These are phyloP conservation scores for Sebastes nivosus DNA, from an alignment of 2,797 vertebrate species.

Conservation along the genomic window DNA sequence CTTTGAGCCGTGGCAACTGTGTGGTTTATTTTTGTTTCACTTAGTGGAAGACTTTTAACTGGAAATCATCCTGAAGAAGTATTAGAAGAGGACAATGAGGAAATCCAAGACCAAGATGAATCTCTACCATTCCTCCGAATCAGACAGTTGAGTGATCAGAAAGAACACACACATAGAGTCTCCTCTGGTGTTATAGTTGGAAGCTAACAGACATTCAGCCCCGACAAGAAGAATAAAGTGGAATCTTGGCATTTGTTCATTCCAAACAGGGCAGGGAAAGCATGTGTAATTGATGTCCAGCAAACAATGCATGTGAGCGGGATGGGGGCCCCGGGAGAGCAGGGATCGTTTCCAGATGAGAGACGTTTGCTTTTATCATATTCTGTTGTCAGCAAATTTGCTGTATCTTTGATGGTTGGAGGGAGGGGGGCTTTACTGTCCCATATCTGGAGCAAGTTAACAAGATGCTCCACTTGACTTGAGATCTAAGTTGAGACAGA, in stretches of 20 bases:
- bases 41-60: neutral
- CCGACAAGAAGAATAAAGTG: constrained; percentile 44
- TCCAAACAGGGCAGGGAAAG: constrained; percentile 60
- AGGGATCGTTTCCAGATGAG: constrained; percentile 73
- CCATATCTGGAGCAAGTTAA: constrained; percentile 54
- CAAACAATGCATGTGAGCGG: constrained; percentile 55
- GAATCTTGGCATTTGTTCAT: constrained; percentile 66
- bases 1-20: neutral
- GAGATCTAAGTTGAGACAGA: constrained; percentile 54
- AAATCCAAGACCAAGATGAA: neutral
- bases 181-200: constrained; percentile 59
- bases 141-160: neutral
- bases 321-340: constrained; percentile 2
- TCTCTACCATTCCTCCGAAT: neutral
- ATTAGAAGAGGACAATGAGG: neutral
- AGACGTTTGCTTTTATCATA: constrained; percentile 61
- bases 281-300: constrained; percentile 67
- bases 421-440: neutral
- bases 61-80: neutral
- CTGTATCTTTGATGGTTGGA: constrained; percentile 44
- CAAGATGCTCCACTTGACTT: constrained; percentile 44
- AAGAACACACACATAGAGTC: constrained; percentile 29
- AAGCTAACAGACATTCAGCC: constrained; percentile 36
- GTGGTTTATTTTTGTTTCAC: neutral
- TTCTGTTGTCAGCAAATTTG: constrained; percentile 53